Evolutionary conservation across 2,888 invertebrate genomes (phyloP).

Genomic region (Epirrhoe alternata): DNA sequence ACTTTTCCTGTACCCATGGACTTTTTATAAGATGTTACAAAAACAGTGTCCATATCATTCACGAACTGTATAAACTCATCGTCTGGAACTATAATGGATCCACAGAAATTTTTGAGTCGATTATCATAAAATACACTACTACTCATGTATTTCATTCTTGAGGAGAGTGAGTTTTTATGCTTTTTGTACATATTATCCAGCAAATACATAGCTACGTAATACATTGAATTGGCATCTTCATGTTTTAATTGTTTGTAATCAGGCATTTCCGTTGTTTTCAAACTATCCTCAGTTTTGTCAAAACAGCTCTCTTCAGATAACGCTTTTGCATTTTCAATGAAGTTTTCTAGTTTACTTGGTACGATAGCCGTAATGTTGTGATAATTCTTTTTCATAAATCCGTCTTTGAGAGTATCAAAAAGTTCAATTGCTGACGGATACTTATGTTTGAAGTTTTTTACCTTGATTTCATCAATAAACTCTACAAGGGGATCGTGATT

Average conservation of each 20-base stretch:
- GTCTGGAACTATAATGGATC: slow-evolving; percentile 17
- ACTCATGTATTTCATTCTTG: slow-evolving; percentile 7
- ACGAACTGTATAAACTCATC: slow-evolving; percentile 11
- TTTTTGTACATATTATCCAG: slow-evolving; percentile 11
- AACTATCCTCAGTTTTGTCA: background rate
- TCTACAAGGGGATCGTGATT: slow-evolving; percentile 13
- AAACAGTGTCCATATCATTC: slow-evolving; percentile 11
- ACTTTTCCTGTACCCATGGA: slow-evolving; percentile 8
- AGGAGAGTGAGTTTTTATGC: background rate
- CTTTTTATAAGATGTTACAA: slow-evolving; percentile 7
- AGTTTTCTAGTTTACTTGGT: background rate
- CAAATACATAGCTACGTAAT: slow-evolving; percentile 12
- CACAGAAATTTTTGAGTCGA: background rate
- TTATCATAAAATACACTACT: slow-evolving; percentile 15
- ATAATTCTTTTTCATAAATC: background rate
- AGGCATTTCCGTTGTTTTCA: background rate
- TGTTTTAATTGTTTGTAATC: slow-evolving; percentile 3
- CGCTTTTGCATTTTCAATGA: background rate
- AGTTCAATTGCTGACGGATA: slow-evolving; percentile 4
- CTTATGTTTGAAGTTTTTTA: background rate
- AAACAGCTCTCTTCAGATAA: background rate
- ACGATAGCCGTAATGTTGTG: background rate
- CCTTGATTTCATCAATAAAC: slow-evolving; percentile 8
- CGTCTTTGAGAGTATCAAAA: slow-evolving; percentile 1
- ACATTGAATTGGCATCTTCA: slow-evolving; percentile 9